Evolutionary conservation across 1,140 invertebrate species (phyloP).

Genomic region (Brachionus manjavacas): DNA sequence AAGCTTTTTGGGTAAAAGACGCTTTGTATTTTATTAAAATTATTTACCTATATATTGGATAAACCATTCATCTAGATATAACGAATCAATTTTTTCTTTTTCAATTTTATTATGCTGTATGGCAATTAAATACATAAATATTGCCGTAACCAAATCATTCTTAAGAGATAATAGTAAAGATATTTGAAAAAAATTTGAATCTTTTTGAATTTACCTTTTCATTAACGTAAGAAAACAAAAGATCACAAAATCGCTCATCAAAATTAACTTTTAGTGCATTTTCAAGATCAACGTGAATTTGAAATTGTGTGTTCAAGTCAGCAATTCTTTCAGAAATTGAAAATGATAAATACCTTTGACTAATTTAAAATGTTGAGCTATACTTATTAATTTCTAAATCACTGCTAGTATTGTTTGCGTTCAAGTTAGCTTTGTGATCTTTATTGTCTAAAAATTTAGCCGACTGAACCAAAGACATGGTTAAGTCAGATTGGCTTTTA

Average conservation of each 20-base stretch:
- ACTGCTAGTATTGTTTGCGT: not conserved
- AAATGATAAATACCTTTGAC: not conserved
- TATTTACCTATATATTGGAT: constrained; percentile 18
- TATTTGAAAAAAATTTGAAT: not conserved
- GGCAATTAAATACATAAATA: not conserved
- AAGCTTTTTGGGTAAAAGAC: no score
- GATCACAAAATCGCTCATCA: not conserved
- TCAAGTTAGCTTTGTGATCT: not conserved
- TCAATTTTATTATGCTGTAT: not conserved
- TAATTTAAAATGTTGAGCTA: not conserved
- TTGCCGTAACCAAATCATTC: constrained; percentile 14
- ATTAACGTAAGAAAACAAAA: not conserved
- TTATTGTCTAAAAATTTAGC: not conserved
- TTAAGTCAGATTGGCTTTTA: constrained; percentile 17
- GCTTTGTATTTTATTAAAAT: no score
- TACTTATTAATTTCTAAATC: not conserved
- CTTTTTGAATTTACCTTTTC: not conserved
- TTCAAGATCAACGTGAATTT: not conserved
- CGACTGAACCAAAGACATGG: not conserved
- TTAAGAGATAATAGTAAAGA: not conserved
- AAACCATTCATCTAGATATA: constrained; percentile 33
- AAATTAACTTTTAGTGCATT: constrained; percentile 10
- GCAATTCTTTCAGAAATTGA: not conserved
- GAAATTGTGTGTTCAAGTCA: constrained; percentile 3
- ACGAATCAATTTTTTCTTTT: not conserved